phyloP scores from a whole-genome alignment of 2,888 invertebrate species.

The Schizotus pectinicornis region DNA sequence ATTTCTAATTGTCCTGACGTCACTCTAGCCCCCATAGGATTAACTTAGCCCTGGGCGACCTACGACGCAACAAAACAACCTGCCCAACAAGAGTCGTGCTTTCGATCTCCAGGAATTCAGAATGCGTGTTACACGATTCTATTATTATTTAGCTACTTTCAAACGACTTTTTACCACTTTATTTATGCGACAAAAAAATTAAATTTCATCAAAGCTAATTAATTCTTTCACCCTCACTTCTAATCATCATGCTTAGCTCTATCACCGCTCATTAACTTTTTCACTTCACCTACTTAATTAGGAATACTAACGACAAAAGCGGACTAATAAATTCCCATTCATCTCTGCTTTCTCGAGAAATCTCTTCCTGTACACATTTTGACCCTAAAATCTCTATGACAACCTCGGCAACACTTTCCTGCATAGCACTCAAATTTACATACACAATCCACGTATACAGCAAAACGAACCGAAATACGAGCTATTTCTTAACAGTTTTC shows the following conservation, averaged over 20 bases:
- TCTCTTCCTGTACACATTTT: conserved; percentile 27
- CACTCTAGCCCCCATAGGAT: conserved; percentile 34
- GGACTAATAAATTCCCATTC: conserved; percentile 23
- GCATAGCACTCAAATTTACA: conserved; percentile 19
- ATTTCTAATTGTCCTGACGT: conserved; percentile 38
- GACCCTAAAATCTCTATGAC: conserved; percentile 28
- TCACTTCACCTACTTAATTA: too few species aligned
- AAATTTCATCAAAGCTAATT: too few species aligned
- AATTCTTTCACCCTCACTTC: too few species aligned
- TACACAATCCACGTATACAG: conserved; percentile 14
- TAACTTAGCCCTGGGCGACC: conserved; percentile 29
- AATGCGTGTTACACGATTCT: conserved; percentile 8
- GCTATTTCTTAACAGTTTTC: too few species aligned
- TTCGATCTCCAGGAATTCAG: conserved; percentile 12
- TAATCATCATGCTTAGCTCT: too few species aligned
- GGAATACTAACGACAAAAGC: too few species aligned
- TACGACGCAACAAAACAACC: conserved; percentile 18
- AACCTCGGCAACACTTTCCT: conserved; percentile 19
- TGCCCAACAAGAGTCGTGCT: conserved; percentile 5
- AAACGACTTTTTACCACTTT: neutral
- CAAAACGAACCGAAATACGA: neutral
- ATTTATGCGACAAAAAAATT: too few species aligned
- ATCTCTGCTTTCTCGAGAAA: conserved; percentile 3
- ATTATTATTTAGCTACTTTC: conserved; percentile 5
- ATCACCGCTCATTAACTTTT: too few species aligned